These are phyloP conservation scores for Watsonalla cultraria DNA, from an alignment of 2,888 invertebrate genomes.

Conservation along the genomic window DNA sequence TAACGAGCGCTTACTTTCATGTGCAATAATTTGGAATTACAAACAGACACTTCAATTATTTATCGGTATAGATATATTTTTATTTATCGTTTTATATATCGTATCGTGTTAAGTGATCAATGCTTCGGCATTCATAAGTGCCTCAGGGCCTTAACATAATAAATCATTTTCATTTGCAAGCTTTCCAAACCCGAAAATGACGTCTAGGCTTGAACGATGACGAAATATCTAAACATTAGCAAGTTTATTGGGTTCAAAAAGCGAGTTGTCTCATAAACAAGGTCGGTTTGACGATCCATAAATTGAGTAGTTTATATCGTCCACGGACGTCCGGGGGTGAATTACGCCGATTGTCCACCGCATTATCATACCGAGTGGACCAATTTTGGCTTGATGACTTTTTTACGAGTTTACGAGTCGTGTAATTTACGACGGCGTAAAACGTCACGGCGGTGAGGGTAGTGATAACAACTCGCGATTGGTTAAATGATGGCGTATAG, in stretches of 20 bases:
- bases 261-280: slow-evolving; percentile 4
- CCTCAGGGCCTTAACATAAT: too few relatives aligned
- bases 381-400: slow-evolving; percentile 72
- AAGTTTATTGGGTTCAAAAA: not conserved
- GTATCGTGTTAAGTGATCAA: too few relatives aligned
- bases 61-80: too few relatives aligned
- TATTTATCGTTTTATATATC: too few relatives aligned
- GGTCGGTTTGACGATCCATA: slow-evolving; percentile 26
- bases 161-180: too few relatives aligned
- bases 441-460: slow-evolving; percentile 29
- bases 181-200: too few relatives aligned
- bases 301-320: slow-evolving; percentile 30
- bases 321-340: slow-evolving; percentile 26
- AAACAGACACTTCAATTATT: too few relatives aligned
- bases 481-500: slow-evolving; percentile 7
- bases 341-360: slow-evolving; percentile 59
- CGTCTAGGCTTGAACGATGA: too few relatives aligned
- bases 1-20: too few relatives aligned
- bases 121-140: too few relatives aligned
- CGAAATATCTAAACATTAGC: too few relatives aligned
- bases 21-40: too few relatives aligned
- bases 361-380: slow-evolving; percentile 69
- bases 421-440: slow-evolving; percentile 68
- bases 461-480: slow-evolving; percentile 34
- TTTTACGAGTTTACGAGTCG: slow-evolving; percentile 71